Base-by-base conservation (phyloP, 2,888 invertebrate genomes). In the Penaeus monodon region DNA sequence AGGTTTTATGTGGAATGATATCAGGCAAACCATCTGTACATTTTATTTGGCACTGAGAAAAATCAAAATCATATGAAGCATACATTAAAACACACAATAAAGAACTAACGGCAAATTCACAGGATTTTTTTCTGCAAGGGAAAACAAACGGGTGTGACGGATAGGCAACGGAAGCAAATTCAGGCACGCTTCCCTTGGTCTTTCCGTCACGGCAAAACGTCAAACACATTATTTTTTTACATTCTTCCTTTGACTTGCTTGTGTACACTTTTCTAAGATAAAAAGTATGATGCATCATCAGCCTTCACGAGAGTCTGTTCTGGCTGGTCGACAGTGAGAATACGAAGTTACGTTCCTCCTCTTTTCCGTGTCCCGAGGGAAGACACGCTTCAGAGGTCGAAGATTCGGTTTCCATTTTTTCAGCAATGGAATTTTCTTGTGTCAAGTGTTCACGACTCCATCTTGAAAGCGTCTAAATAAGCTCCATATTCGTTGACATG, bases 1-100 rank as follows among this genome's bases (percentile, higher is more conserved):
- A 74, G 57, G 80, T 68, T 70, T 57, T 66, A 83, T 76, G 78
- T 88, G 84, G 88, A 88, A 84, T 84, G 88, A 84, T 81, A 84
- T 81, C 66, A 81, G 88, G 81, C 84, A 84, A 88, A 84, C 84
- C 84, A 84, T 81, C 76, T 76, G 76, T 73, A 79, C 44, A 81
- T 66, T 74, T 81, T 85, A 49, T 64, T 87, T 84, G 80, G 84
- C 81, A 85, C 84, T 76, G 88, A 24, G 76, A 76, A 78, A 63
- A 29, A 88, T 33, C 44, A 79, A 20, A 78, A 79, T 33, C 65
- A 80, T 76, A 63, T 81, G 78, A 83, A 38, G 74, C 65, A 49
- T 78, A 38, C 74, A 70, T 44, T 29, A 85, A 88, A 68, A 88
- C 85, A 88, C 84, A 84, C 70, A 77, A 73, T 33, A 80, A 44